These are phyloP conservation scores for Enteromius fasciolatus DNA, from an alignment of 2,797 vertebrate genomes.

Conservation along the genomic window DNA sequence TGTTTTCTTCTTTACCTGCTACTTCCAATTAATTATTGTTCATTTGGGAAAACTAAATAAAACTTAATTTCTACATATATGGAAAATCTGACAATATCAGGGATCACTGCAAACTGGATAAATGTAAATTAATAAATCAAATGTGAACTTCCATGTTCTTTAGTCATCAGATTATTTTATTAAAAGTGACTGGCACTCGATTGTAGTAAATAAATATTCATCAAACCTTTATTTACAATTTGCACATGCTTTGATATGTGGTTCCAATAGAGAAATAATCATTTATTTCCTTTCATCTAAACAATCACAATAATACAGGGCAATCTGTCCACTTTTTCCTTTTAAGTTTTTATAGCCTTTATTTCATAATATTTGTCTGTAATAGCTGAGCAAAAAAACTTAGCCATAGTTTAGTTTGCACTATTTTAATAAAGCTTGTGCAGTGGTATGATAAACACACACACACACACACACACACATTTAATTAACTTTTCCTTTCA, in stretches of 20 bases:
- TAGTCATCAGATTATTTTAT: background rate
- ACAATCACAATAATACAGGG: background rate
- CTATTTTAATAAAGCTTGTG: background rate
- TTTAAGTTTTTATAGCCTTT: background rate
- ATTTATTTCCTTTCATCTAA: background rate
- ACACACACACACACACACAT: background rate
- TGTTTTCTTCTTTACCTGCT: background rate
- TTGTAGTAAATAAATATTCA: background rate
- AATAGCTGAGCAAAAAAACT: background rate
- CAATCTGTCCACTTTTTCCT: background rate
- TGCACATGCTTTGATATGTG: background rate
- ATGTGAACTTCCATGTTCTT: background rate
- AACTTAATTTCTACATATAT: background rate
- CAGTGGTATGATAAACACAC: background rate
- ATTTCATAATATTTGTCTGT: background rate
- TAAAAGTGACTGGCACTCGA: background rate
- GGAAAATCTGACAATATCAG: background rate
- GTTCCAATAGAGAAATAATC: background rate
- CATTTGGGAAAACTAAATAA: background rate
- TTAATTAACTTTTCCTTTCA: conserved; percentile 20
- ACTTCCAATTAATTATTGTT: background rate
- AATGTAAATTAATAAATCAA: background rate
- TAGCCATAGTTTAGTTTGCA: background rate
- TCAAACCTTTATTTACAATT: background rate
- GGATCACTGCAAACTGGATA: background rate